A percentile compares a stretch with the other conserved stretches of the same genome.
Evolutionary conservation across 2,888 invertebrate genomes (phyloP).

Genomic region (Cantharis rustica): DNA sequence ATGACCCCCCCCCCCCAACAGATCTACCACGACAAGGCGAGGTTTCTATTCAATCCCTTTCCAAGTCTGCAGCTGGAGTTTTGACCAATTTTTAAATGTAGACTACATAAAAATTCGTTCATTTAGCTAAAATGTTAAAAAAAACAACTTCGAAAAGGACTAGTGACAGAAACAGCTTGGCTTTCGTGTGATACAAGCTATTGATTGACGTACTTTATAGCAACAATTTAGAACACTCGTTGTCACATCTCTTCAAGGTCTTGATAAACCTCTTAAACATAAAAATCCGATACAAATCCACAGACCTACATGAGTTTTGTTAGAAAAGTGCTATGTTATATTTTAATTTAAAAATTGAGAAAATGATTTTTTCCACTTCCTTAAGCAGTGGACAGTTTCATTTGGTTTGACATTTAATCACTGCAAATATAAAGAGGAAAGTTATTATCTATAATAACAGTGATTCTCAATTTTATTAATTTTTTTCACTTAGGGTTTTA

Average conservation of each 20-base stretch:
- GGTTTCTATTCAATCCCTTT: too few relatives aligned
- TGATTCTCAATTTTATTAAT: too few relatives aligned
- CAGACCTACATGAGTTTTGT: neutral
- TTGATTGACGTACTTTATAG: neutral
- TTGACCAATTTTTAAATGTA: neutral
- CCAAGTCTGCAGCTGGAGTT: neutral
- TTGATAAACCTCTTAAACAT: constrained; percentile 5
- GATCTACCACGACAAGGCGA: too few relatives aligned
- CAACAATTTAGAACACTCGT: constrained; percentile 4
- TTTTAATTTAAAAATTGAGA: neutral
- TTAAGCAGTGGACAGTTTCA: too few relatives aligned
- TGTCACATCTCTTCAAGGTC: constrained; percentile 3
- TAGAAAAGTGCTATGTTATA: neutral
- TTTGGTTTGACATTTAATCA: neutral
- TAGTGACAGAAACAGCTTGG: neutral
- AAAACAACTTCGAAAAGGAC: neutral
- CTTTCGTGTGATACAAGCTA: neutral
- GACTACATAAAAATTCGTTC: neutral
- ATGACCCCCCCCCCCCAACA: neutral
- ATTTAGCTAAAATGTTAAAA: neutral
- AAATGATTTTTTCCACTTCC: neutral
- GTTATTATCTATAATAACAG: too few relatives aligned
- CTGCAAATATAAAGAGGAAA: too few relatives aligned
- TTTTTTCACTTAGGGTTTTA: too few relatives aligned
- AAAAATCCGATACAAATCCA: constrained; percentile 3